A percentile compares a stretch with the other conserved stretches of the same genome.
Evolutionary conservation across 2,113 vertebrate genomes (phyloP).

Genomic region (Dendropsophus ebraccatus): DNA sequence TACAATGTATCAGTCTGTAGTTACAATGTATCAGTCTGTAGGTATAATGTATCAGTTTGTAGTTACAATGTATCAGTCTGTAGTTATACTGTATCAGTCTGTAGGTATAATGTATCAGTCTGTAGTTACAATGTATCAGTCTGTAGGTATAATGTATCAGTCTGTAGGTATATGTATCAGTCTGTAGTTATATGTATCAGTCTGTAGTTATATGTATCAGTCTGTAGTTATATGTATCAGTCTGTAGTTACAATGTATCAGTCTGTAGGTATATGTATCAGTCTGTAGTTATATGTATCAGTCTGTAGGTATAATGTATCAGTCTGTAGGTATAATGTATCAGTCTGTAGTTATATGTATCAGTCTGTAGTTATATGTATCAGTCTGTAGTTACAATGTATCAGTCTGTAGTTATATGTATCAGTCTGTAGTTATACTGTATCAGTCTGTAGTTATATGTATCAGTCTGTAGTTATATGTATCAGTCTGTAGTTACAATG

Average conservation of each 20-base stretch:
- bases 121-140: not conserved
- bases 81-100: not conserved
- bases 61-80: not conserved
- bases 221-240: not conserved
- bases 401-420: not conserved
- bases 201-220: too few relatives aligned
- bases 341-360: too few relatives aligned
- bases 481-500: not conserved
- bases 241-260: not conserved
- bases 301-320: not conserved
- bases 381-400: not conserved
- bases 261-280: not conserved
- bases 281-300: not conserved
- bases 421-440: not conserved
- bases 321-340: not conserved
- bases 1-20: not conserved
- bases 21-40: not conserved
- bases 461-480: too few relatives aligned
- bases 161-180: not conserved
- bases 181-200: too few relatives aligned
- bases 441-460: too few relatives aligned
- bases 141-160: not conserved
- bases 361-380: too few relatives aligned
- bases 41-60: not conserved
- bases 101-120: not conserved